Conservation (phyloP, 1,140 invertebrate species). For the Hyles vespertilio region DNA sequence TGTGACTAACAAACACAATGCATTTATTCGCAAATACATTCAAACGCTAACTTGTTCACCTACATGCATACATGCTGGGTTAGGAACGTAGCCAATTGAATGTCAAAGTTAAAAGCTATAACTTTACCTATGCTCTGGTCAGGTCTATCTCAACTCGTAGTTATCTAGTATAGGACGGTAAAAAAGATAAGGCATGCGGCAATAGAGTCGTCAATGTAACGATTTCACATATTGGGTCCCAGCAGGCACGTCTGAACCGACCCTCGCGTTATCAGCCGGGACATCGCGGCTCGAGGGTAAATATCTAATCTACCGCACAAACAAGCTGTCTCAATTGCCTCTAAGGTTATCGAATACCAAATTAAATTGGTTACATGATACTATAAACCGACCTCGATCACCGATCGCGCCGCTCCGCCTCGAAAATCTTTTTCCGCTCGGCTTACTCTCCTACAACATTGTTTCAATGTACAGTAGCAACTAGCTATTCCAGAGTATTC, state of each 20-base stretch:
- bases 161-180: slow-evolving; percentile 34
- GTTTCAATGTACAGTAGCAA: no score
- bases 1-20: no score
- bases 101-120: no score
- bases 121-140: no score
- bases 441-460: background rate
- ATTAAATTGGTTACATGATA: slow-evolving; percentile 48
- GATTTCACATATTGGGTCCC: slow-evolving; percentile 38
- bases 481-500: no score
- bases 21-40: no score
- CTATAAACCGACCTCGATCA: slow-evolving; percentile 19
- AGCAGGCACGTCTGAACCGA: slow-evolving; percentile 34
- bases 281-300: slow-evolving; percentile 47
- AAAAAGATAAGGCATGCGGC: slow-evolving; percentile 39
- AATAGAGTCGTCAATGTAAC: slow-evolving; percentile 43
- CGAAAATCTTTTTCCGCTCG: slow-evolving; percentile 14
- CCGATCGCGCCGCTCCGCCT: slow-evolving; percentile 1
- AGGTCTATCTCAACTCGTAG: no score
- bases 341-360: slow-evolving; percentile 50
- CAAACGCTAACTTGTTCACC: no score
- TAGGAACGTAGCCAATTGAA: no score
- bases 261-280: slow-evolving; percentile 44
- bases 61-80: no score
- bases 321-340: slow-evolving; percentile 51
- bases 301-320: slow-evolving; percentile 54